A percentile compares a stretch with the other conserved stretches of the same genome.
Conservation (phyloP, 2,113 vertebrate species). For the Perognathus longimembris region DNA sequence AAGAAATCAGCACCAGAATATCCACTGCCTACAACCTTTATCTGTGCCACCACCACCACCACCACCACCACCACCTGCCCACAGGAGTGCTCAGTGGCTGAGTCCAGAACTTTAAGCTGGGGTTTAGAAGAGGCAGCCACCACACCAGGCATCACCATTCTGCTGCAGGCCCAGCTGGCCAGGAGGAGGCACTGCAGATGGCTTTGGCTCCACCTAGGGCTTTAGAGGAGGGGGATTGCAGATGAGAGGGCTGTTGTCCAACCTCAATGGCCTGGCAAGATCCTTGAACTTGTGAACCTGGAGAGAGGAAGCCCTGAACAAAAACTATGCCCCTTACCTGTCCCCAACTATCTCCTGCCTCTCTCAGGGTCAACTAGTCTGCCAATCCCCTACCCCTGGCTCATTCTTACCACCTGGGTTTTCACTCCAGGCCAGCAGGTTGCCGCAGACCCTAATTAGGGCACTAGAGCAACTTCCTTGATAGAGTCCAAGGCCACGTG, state of each 20-base stretch:
- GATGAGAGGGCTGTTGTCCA: neutral
- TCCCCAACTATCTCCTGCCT: neutral
- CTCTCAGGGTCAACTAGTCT: neutral
- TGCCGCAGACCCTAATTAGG: neutral
- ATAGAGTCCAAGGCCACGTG: conserved; percentile 83
- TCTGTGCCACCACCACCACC: too few species aligned
- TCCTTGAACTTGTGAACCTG: neutral
- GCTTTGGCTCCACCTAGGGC: neutral
- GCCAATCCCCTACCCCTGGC: neutral
- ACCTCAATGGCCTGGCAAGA: rapidly evolving
- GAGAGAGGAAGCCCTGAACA: neutral
- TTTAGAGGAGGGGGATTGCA: too few species aligned
- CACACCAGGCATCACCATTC: too few species aligned
- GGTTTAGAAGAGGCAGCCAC: neutral
- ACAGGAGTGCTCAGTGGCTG: neutral
- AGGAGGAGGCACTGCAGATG: neutral
- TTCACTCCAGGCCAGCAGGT: neutral
- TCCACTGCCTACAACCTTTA: neutral
- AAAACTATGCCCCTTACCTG: neutral
- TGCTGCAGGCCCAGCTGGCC: neutral
- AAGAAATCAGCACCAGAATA: conserved; percentile 5
- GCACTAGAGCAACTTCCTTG: conserved; percentile 87
- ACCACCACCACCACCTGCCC: too few species aligned
- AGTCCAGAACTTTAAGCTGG: neutral
- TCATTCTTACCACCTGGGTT: neutral